Base-by-base conservation (phyloP, 2,888 invertebrate genomes). In the Willowsia nigromaculata region DNA sequence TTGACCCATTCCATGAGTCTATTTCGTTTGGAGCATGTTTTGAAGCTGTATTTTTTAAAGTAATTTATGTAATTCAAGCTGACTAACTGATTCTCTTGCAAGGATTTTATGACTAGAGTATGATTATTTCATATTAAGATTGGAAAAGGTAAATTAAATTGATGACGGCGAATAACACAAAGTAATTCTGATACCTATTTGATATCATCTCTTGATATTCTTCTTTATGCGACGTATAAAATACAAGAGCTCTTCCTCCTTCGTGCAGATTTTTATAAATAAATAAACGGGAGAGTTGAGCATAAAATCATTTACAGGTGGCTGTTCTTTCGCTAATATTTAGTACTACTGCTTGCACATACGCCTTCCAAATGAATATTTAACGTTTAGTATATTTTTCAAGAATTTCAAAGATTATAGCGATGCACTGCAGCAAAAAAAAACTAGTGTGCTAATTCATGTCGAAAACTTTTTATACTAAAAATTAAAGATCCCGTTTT, bases 401-500 rank as follows among this genome's bases (percentile, higher is more conserved):
- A 4, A 33, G 37, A 68, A 68, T n/a, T 68, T 68, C 65, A 68
- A 68, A 68, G 65, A 68, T 18, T 37, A 33, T 37, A 25, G 37
- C 65, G 65, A 33, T 68, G 11, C 59, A 13, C 9, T 62, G 59
- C 30, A 62, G 15, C 27, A 62, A 62, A 62, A 62, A 62, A 11
- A 15, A 25, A 11, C 37, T 74, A 15, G 13, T 71, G 68, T 22
- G 68, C 40, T 40, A 71, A 74, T 74, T 74, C 74, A 50, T n/a
- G 50, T 27, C 6, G 43, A 15, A 47, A n/a, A 47, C 27, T 74
- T 74, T 68, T 27, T 30, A 68, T 74, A 47, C 30, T 74, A 74
- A 71, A 47, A 74, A 74, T 74, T 74, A 59, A 89, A 85, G 40
- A 89, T 89, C 89, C 89, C 89, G 89, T 84, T 88, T 88, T 80